Evolutionary conservation across 1,140 invertebrate species (phyloP).

Genomic region (Lasioglossum baleicum): DNA sequence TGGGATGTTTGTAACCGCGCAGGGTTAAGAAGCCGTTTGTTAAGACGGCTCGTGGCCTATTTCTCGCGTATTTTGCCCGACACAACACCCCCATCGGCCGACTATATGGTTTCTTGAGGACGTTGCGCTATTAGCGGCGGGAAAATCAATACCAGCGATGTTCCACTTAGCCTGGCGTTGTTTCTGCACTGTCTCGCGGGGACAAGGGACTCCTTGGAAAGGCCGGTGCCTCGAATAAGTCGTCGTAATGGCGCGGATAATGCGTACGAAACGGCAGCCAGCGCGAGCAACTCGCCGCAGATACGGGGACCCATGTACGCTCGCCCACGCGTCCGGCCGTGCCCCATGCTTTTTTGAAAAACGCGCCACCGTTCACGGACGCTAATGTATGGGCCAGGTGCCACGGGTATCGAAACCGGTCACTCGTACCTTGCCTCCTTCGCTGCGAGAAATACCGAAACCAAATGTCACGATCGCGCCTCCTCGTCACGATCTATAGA

Average conservation of each 20-base stretch:
- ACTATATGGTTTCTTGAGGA: conserved; percentile 17
- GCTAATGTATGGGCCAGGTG: background rate
- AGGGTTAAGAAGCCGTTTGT: background rate
- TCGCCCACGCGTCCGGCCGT: conserved; percentile 48
- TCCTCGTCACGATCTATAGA: no score
- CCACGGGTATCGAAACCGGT: background rate
- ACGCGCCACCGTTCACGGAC: conserved; percentile 10
- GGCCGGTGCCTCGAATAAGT: conserved; percentile 54
- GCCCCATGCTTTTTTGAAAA: conserved; percentile 27
- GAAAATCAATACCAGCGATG: conserved; percentile 22
- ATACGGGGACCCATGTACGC: conserved; percentile 45
- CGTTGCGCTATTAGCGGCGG: conserved; percentile 12
- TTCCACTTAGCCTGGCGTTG: conserved; percentile 11
- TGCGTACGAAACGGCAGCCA: conserved; percentile 61
- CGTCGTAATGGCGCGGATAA: conserved; percentile 63
- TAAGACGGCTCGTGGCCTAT: background rate
- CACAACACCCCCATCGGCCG: background rate
- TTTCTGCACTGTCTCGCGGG: conserved; percentile 12
- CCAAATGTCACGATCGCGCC: no score
- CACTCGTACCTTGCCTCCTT: background rate
- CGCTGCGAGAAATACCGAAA: background rate
- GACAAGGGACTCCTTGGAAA: background rate
- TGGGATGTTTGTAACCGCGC: no score
- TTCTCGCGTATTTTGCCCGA: background rate
- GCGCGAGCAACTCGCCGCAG: conserved; percentile 48